These are phyloP conservation scores for Sebastes aleutianus DNA, from an alignment of 2,797 vertebrate genomes.

Conservation along the genomic window DNA sequence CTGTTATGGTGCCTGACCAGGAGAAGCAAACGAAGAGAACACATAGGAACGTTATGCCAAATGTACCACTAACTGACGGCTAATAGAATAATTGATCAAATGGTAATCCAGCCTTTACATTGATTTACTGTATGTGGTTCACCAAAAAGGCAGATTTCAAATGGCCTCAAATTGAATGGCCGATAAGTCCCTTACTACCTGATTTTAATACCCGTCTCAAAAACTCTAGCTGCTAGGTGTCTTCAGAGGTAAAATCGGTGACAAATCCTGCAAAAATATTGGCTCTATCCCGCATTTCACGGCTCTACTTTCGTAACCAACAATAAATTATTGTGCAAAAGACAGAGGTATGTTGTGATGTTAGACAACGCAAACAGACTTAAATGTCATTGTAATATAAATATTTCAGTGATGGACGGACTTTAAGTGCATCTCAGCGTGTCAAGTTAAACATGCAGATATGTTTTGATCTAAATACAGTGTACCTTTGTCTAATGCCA, in stretches of 20 bases:
- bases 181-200: background rate
- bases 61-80: no score
- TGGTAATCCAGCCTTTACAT: background rate
- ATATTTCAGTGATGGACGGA: background rate
- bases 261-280: background rate
- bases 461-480: background rate
- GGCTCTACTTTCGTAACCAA: background rate
- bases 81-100: background rate
- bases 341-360: conserved; percentile 1
- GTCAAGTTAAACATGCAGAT: background rate
- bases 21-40: conserved; percentile 10
- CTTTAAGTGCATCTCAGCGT: background rate
- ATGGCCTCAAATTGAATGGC: background rate
- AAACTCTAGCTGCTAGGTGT: background rate
- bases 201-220: conserved; percentile 22
- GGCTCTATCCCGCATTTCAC: background rate
- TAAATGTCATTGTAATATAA: background rate
- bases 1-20: background rate
- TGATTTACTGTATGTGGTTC: background rate
- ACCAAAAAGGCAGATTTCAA: conserved; percentile 20
- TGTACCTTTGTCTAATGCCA: background rate
- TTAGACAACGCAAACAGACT: background rate
- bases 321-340: conserved; percentile 30
- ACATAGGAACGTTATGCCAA: background rate
- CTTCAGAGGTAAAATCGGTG: background rate